Evolutionary conservation across 2,888 invertebrate genomes (phyloP), one percentile per base, ranked within the genome.

Genomic region (Melitaea athalia): DNA sequence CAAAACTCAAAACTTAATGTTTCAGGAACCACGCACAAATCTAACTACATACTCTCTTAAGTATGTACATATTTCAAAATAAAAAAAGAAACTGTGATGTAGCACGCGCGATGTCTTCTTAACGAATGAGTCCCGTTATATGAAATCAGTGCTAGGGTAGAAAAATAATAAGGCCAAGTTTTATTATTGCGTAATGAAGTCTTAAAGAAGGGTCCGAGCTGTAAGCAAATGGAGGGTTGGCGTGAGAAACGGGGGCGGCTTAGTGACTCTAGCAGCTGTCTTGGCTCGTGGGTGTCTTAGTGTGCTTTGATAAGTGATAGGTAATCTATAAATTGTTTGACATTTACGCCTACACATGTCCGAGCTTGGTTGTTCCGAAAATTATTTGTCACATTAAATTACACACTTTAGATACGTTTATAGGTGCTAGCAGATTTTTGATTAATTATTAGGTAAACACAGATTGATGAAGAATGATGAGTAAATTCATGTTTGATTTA

Each of bases 211-310:
- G 84, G 85, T 81, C 81, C 79, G 77, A 78, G 66, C 72, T 74
- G 62, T 73, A 72, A 76, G 80, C 84, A 84, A 84, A 83, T 84
- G 83, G 76, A 77, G 77, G 78, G 79, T 76, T 67, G 79, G 81
- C 83, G 85, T 85, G 85, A 83, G 86, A 85, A 85, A 81, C 77
- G 83, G 80, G 84, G 84, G 84, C 79, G 83, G 78, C 78, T 64
- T 70, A 59, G 64, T 70, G 72, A 74, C 74, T 72, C 64, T 73
- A 68, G 74, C 78, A 79, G 78, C 78, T 79, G 79, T 76, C 73
- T 74, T 71, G 62, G 70, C 74, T 72, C 70, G 75, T 76, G 72
- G 75, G 75, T 72, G 76, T 75, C 75, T 74, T 73, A 61, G 38
- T 53, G 43, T 31, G 31, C 63, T 43, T 31, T 69, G 75, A 72